Base-by-base conservation (phyloP, 2,888 invertebrate genomes). In the Dromius quadrimaculatus region DNA sequence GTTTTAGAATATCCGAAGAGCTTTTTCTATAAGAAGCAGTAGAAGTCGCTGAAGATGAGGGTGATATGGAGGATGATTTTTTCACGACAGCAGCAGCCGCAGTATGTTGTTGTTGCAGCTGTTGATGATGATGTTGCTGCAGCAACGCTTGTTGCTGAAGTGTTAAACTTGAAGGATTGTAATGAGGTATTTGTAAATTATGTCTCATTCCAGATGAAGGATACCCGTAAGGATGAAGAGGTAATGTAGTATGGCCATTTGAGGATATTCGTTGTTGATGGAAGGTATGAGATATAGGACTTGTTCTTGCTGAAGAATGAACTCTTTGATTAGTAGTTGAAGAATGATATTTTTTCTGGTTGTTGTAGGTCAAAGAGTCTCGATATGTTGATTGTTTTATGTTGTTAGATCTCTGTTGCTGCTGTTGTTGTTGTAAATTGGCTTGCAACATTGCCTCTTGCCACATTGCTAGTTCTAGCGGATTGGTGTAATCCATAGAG, bases 401-500 rank as follows among this genome's bases (percentile, higher is more conserved):
- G 22, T 32, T 32, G 17, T 66, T 71, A 50, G 28, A 28, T 32
- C 54, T 64, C 19, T 71, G 63, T 15, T 63, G 72, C 72, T 73
- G 76, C 73, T 68, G 76, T 50, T 78, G 77, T 32, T 78, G 76
- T 72, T 79, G 80, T 5, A 78, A 73, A 22, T 74, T 74, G 47
- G 68, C 81, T 72, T 79, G 83, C 72, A 86, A 83, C 83, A 90
- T 85, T 1, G 87, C 87, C 78, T 91, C 90, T 76, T 91, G 90
- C 90, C 91, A 90, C 84, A 90, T 85, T 0, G 88, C 87, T 74
- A 87, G 81, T 75, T 88, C 88, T 75, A 88, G 79, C 17, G 86
- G 84, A 74, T 84, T 87, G n/a, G 43, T 23, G 77, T 87, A 87
- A 73, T 86, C 87, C 84, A 82, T 74, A n/a, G n/a, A 8, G 6